phyloP scores from a whole-genome alignment of 2,797 vertebrate genomes.

The Glyptemys insculpta region DNA sequence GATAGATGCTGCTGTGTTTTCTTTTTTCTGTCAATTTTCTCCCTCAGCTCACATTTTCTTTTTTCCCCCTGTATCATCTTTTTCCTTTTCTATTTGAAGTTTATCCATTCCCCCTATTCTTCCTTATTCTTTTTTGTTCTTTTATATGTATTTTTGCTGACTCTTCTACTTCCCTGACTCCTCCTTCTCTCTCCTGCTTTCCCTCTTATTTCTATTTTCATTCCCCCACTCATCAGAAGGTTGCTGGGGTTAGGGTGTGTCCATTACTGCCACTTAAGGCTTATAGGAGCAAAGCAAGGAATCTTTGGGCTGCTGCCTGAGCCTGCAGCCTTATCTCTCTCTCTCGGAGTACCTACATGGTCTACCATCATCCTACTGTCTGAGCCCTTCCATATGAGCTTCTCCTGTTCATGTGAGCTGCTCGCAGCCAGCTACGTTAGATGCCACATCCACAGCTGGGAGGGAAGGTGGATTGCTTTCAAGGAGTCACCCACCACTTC shows the following conservation, averaged over 20 bases:
- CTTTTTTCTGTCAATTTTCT: not conserved
- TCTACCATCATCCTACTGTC: not conserved
- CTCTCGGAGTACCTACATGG: too few relatives aligned
- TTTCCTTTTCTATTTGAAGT: not conserved
- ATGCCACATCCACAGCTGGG: not conserved
- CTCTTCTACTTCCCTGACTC: not conserved
- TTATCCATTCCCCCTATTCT: too few relatives aligned
- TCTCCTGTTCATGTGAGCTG: not conserved
- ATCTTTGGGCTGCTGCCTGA: not conserved
- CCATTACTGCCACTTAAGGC: not conserved
- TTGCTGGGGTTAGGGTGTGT: not conserved
- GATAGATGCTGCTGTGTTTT: not conserved
- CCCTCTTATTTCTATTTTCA: not conserved
- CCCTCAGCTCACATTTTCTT: not conserved
- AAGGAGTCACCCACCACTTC: not conserved
- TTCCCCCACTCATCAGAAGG: not conserved
- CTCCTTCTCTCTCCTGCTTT: not conserved
- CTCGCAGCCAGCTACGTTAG: not conserved
- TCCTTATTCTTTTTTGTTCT: not conserved
- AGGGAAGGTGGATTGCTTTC: not conserved
- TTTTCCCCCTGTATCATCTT: not conserved
- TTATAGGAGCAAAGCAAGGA: not conserved
- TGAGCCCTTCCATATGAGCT: not conserved
- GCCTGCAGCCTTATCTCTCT: not conserved
- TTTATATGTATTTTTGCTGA: not conserved